Percentiles rank a stretch among this genome's conserved stretches.
phyloP scores from a whole-genome alignment of 2,113 vertebrate genomes.

The Ardeotis arabs region DNA sequence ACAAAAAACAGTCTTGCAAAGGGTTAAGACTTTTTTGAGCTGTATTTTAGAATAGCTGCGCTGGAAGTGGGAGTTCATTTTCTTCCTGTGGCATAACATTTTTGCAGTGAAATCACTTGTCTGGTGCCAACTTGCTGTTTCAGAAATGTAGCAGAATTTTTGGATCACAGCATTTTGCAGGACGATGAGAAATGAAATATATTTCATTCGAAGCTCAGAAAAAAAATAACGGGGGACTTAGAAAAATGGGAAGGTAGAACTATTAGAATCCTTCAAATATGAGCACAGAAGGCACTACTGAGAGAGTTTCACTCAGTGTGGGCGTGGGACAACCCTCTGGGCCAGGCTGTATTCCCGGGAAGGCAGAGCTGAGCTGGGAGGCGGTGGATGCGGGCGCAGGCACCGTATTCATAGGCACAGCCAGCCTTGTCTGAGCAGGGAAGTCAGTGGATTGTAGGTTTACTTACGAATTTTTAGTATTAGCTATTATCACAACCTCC shows the following conservation, averaged over 20 bases:
- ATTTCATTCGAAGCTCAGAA: background rate
- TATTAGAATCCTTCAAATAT: background rate
- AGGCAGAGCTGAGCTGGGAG: background rate
- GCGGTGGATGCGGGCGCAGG: too few species aligned
- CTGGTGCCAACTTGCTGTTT: slow-evolving; percentile 9
- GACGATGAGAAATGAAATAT: background rate
- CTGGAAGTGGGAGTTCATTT: background rate
- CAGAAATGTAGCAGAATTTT: background rate
- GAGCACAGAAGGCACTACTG: background rate
- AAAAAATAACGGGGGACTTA: background rate
- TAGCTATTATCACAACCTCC: background rate
- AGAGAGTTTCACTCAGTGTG: background rate
- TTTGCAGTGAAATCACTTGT: background rate
- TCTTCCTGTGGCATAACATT: background rate
- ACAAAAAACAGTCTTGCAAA: background rate
- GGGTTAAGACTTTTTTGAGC: background rate
- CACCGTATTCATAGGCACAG: background rate
- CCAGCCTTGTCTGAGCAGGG: background rate
- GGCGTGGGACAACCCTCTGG: background rate
- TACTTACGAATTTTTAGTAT: background rate
- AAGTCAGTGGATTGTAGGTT: background rate
- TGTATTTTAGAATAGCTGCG: background rate
- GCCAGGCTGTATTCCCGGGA: background rate
- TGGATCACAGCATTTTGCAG: background rate
- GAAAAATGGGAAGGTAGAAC: background rate